Evolutionary conservation across 2,113 vertebrate genomes (phyloP), one percentile per base, ranked within the genome.

Genomic region (Athene noctua): DNA sequence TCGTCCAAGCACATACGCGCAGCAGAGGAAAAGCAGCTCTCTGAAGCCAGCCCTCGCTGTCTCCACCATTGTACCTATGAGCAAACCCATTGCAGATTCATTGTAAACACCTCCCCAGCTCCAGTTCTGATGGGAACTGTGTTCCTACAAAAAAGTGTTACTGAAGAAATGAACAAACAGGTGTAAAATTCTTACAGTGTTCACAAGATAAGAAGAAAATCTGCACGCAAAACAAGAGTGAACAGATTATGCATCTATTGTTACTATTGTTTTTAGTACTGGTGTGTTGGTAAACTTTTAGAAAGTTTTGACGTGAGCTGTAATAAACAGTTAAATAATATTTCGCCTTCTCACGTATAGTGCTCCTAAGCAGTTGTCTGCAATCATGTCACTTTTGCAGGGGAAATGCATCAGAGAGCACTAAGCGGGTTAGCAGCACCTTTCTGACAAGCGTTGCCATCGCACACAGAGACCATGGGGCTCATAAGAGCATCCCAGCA

Each of bases 321-420:
- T 88, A 92, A 88, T 70, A 77, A 93, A 73, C 75, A 63, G 58
- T 51, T 58, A 42, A 82, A 91, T 71, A 85, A 94, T 91, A 51
- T 26, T 44, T 17, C 7, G 1, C 54, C 34, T 52, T 62, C 49
- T 86, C 16, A 6, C 0, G 3, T 47, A 51, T 2, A 47, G 44
- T 7, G 36, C 18, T 49, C 58, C 23, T 66, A 74, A 62, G 72
- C 40, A 66, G 54, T 25, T 59, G 34, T 32, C 61, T 59, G n/a
- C 34, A 55, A 22, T 74, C 2, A 0, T 6, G 21, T 49, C 32
- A 12, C 65, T 49, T 70, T 23, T 40, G 38, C 22, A 10, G n/a
- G 38, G 22, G 34, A 80, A 78, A 44, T 0, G 0, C n/a, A 59
- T 32, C 36, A 36, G 74, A 36, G 58, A 65, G 51, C 55, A 5